Evolutionary conservation across 2,113 vertebrate genomes (phyloP).

Genomic region (Phasianus colchicus): DNA sequence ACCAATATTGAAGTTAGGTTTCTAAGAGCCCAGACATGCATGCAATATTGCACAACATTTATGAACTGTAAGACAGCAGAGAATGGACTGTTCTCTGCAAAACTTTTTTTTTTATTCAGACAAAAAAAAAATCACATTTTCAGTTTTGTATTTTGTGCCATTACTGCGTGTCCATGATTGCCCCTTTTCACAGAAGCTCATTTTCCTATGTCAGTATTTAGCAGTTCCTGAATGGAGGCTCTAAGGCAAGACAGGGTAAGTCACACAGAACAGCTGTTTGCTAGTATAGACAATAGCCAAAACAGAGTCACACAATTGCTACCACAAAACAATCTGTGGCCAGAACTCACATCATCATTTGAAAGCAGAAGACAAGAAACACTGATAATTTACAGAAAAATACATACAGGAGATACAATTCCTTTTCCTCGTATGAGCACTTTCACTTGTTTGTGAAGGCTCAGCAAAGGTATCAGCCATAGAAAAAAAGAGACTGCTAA

Average conservation of each 20-base stretch:
- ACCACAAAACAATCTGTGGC: background rate
- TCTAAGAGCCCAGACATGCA: background rate
- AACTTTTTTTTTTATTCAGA: background rate
- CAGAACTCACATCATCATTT: background rate
- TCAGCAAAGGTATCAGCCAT: background rate
- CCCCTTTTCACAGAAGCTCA: background rate
- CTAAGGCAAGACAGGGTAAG: background rate
- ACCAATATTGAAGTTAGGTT: background rate
- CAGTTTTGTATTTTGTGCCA: background rate
- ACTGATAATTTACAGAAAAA: background rate
- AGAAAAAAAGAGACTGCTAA: background rate
- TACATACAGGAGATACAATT: background rate
- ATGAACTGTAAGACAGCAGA: background rate
- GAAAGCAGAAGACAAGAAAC: background rate
- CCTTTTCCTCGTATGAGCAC: background rate
- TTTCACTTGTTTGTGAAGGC: background rate
- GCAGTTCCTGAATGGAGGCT: background rate
- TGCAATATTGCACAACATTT: background rate
- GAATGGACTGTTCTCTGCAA: background rate
- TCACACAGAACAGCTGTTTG: background rate
- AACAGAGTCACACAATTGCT: background rate
- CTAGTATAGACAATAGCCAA: accelerated
- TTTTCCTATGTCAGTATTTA: background rate
- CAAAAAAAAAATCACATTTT: background rate
- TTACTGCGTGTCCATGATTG: background rate